These are phyloP conservation scores for Arizona elegans DNA, from an alignment of 2,113 vertebrate species.

Conservation along the genomic window DNA sequence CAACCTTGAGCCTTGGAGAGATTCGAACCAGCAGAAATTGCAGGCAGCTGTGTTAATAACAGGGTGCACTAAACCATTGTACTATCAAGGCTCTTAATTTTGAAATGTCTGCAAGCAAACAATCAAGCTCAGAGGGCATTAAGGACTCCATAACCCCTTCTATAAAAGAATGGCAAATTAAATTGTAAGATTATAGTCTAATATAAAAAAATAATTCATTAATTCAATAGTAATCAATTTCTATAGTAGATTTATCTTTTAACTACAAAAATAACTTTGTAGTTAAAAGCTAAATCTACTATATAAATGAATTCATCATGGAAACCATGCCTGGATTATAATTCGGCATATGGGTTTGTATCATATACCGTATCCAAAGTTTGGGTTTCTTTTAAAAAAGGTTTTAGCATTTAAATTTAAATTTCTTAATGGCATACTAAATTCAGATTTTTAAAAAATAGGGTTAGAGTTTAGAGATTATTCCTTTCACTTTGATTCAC, in stretches of 20 bases:
- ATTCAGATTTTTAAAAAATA: background rate
- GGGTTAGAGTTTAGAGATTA: background rate
- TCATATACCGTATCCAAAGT: background rate
- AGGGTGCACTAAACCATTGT: no score
- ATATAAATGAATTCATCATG: background rate
- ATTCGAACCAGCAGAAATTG: no score
- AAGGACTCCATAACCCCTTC: background rate
- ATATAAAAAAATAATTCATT: no score
- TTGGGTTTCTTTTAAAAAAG: background rate
- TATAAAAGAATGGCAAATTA: background rate
- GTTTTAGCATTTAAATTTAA: background rate
- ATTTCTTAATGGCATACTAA: background rate
- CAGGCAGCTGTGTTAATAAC: no score
- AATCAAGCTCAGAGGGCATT: background rate
- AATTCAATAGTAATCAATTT: no score
- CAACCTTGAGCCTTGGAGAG: no score
- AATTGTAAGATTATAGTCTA: background rate
- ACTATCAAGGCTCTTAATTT: no score
- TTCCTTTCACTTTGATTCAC: background rate
- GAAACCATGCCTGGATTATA: background rate
- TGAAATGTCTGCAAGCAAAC: background rate
- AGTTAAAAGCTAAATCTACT: background rate
- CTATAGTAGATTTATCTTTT: no score
- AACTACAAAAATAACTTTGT: background rate
- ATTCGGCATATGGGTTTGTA: background rate